Conservation (phyloP, 2,888 invertebrate genomes). For the Bugulina stolonifera region DNA sequence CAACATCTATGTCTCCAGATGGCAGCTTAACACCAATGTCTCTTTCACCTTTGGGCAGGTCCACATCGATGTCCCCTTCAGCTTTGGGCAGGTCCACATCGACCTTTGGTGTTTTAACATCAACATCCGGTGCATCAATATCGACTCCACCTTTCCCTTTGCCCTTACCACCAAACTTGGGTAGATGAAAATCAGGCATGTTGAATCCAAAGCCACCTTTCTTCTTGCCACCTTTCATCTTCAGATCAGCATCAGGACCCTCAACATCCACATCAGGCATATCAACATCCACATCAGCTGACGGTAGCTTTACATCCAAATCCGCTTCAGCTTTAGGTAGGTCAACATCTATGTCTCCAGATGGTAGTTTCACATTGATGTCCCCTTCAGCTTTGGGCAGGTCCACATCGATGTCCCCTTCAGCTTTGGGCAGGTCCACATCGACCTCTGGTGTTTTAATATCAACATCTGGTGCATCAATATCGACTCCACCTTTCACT, state of each 20-base stretch:
- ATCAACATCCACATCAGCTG: conserved; percentile 18
- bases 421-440: not conserved
- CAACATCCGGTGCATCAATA: conserved; percentile 25
- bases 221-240: not conserved
- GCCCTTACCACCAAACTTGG: not conserved
- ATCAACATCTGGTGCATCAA: conserved; percentile 15
- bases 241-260: not conserved
- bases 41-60: conserved; percentile 10
- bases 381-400: not conserved
- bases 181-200: conserved; percentile 1
- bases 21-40: conserved; percentile 1
- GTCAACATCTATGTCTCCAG: not conserved
- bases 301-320: conserved; percentile 5
- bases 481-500: conserved; percentile 20
- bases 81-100: not conserved
- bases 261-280: conserved; percentile 24
- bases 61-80: not conserved
- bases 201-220: conserved; percentile 6
- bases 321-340: conserved; percentile 14
- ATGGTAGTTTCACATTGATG: conserved; percentile 4
- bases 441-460: not conserved
- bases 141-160: conserved; percentile 19
- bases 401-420: not conserved
- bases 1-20: not conserved
- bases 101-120: conserved; percentile 2